phyloP scores from a whole-genome alignment of 1,140 invertebrate genomes.

The Drosophila persimilis region DNA sequence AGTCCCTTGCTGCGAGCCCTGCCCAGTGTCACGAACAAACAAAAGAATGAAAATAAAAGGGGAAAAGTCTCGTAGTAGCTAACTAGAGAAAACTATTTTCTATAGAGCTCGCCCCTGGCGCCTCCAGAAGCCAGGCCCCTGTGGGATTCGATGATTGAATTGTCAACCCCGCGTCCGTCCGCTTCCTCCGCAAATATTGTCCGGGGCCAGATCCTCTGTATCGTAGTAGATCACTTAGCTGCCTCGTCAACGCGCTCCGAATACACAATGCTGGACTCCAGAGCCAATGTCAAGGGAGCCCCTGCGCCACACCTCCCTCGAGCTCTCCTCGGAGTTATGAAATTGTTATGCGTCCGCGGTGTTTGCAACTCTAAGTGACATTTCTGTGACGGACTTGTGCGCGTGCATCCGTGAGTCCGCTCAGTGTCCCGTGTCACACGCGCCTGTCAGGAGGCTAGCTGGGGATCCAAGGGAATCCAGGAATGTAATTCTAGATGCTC shows the following conservation, averaged over 20 bases:
- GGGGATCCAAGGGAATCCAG: background rate
- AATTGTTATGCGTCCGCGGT: slow-evolving; percentile 68
- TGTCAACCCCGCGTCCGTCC: slow-evolving; percentile 57
- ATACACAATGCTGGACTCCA: slow-evolving; percentile 30
- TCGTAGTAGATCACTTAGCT: slow-evolving; percentile 36
- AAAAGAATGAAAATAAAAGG: slow-evolving; percentile 13
- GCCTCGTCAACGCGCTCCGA: slow-evolving; percentile 18
- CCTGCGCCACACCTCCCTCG: background rate
- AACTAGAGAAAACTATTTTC: slow-evolving; percentile 34
- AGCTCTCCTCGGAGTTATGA: slow-evolving; percentile 69
- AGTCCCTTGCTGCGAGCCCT: slow-evolving; percentile 11
- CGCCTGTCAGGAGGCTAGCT: slow-evolving; percentile 4
- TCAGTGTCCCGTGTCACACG: slow-evolving; percentile 50
- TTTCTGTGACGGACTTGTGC: slow-evolving; percentile 77
- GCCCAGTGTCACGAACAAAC: slow-evolving; percentile 72
- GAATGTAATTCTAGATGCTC: background rate
- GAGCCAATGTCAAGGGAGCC: slow-evolving; percentile 22
- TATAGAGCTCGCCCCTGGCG: slow-evolving; percentile 28
- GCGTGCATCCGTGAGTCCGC: slow-evolving; percentile 69
- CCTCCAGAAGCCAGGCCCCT: background rate
- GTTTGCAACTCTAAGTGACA: slow-evolving; percentile 76
- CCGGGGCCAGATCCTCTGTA: background rate
- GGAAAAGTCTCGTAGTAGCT: slow-evolving; percentile 17
- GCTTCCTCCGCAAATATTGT: slow-evolving; percentile 9
- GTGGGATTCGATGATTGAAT: slow-evolving; percentile 60